A percentile compares a stretch with the other conserved stretches of the same genome.
Conservation (phyloP, 1,140 invertebrate species). For the Macrostomum lignano region DNA sequence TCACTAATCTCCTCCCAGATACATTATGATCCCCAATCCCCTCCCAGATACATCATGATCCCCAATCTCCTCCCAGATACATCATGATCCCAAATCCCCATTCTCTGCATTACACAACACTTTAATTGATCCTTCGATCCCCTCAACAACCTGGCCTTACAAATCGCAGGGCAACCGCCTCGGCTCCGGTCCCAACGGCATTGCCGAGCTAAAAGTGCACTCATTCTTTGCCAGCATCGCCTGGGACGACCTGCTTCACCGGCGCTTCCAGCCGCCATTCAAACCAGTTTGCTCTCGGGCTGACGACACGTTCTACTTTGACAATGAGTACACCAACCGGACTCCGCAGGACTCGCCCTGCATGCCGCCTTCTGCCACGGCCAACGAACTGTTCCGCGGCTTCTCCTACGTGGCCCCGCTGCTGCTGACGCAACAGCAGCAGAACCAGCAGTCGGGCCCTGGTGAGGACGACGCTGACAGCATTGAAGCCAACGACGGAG, state of each 20-base stretch:
- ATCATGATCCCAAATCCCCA: no score
- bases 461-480: no score
- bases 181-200: conserved; percentile 41
- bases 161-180: no score
- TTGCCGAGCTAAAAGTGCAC: conserved; percentile 65
- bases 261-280: conserved; percentile 67
- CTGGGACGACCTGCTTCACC: conserved; percentile 57
- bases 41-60: no score
- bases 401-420: conserved; percentile 78
- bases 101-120: no score
- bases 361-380: conserved; percentile 65
- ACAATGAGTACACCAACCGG: conserved; percentile 87
- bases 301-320: conserved; percentile 90
- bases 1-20: no score
- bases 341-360: conserved; percentile 82
- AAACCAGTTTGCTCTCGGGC: conserved; percentile 67
- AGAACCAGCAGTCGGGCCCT: no score
- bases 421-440: conserved; percentile 26
- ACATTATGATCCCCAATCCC: no score
- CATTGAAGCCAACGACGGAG: no score
- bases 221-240: conserved; percentile 76
- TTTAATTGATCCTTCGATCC: no score
- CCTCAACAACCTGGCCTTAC: no score
- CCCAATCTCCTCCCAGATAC: no score
- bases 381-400: conserved; percentile 71